A percentile compares a stretch with the other conserved stretches of the same genome.
Evolutionary conservation across 2,797 vertebrate species (phyloP).

Genomic region (Paguma larvata): DNA sequence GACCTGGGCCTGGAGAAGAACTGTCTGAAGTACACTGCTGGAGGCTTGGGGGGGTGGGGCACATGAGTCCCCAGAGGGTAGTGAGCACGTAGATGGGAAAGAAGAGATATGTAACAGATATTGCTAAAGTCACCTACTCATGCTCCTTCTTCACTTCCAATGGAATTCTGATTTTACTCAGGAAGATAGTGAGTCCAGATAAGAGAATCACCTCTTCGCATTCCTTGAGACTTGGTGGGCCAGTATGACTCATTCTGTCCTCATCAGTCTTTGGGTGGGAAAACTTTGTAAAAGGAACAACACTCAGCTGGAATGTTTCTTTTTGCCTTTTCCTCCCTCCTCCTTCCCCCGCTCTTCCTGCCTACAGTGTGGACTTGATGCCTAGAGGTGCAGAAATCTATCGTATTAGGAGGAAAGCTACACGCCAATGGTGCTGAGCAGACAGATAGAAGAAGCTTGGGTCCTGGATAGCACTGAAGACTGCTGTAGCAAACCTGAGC

Average conservation of each 20-base stretch:
- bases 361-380: background rate
- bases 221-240: background rate
- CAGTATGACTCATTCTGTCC: background rate
- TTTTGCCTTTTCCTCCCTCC: background rate
- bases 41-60: fast-evolving
- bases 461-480: background rate
- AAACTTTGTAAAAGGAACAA: background rate
- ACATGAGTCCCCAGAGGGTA: background rate
- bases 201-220: background rate
- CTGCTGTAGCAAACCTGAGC: background rate
- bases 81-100: background rate
- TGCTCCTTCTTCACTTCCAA: background rate
- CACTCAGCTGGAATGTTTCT: background rate
- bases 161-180: background rate
- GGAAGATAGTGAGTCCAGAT: background rate
- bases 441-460: background rate
- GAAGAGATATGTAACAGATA: background rate
- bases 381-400: background rate
- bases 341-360: background rate
- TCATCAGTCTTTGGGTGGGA: background rate
- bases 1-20: background rate
- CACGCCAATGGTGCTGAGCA: background rate
- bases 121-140: background rate
- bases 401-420: background rate
- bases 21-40: background rate